These are phyloP conservation scores for Eupeodes corollae DNA, from an alignment of 1,140 invertebrate genomes.

Conservation along the genomic window DNA sequence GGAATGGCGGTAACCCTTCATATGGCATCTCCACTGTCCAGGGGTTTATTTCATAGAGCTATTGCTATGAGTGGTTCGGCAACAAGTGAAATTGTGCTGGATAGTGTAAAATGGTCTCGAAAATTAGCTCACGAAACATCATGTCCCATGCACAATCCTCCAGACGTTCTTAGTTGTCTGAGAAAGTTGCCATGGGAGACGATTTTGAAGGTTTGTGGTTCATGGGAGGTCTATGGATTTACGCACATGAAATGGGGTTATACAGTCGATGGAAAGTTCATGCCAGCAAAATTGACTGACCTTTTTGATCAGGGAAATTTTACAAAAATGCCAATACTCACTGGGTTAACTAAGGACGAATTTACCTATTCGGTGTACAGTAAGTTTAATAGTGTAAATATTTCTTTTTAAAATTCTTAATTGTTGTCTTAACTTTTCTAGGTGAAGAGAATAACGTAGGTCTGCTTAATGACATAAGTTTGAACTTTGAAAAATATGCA, in stretches of 20 bases:
- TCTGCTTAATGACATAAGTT: neutral
- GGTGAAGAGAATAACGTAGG: neutral
- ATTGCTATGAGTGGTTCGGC: conserved; percentile 52
- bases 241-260: neutral
- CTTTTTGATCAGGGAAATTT: neutral
- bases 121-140: conserved; percentile 32
- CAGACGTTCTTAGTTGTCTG: conserved; percentile 45
- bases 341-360: neutral
- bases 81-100: neutral
- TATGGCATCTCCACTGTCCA: conserved; percentile 12
- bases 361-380: neutral
- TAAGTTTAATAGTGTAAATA: neutral
- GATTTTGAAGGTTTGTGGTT: conserved; percentile 35
- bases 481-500: neutral
- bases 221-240: neutral
- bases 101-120: neutral
- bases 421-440: no score
- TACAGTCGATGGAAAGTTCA: neutral
- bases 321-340: neutral
- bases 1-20: neutral
- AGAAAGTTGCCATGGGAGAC: conserved; percentile 42
- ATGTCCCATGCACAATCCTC: conserved; percentile 42
- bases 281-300: neutral
- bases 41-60: conserved; percentile 44
- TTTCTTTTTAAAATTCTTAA: neutral